Evolutionary conservation across 2,113 vertebrate genomes (phyloP), one percentile per base, ranked within the genome.

Genomic region (Salminus brasiliensis): DNA sequence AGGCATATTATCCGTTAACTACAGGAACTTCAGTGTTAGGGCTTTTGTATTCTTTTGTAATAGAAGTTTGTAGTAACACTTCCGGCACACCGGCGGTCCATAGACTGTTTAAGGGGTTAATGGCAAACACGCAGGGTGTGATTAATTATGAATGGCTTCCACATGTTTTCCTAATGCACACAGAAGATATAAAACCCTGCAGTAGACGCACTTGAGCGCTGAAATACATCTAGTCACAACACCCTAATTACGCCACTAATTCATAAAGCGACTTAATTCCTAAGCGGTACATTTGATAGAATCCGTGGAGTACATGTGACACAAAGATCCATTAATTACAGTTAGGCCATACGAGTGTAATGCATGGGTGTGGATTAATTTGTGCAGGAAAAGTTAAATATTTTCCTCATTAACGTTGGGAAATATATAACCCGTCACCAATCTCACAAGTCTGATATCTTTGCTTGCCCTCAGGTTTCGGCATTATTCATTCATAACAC

Each of bases 61-160:
- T n/a, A n/a, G n/a, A n/a, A n/a, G n/a, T n/a, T n/a, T n/a, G n/a
- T n/a, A n/a, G n/a, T n/a, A n/a, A n/a, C n/a, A n/a, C n/a, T n/a
- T n/a, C n/a, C n/a, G n/a, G n/a, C n/a, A n/a, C n/a, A n/a, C n/a
- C n/a, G n/a, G n/a, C n/a, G n/a, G n/a, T n/a, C n/a, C n/a, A n/a
- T n/a, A n/a, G n/a, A n/a, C n/a, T n/a, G n/a, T n/a, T n/a, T n/a
- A n/a, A n/a, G n/a, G n/a, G n/a, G n/a, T n/a, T n/a, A 55, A 72
- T 70, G 73, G 25, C 34, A n/a, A 57, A 32, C 47, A 32, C 36
- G 43, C 9, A 16, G 18, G 73, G 36, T 30, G 65, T 43, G 75
- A 80, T 84, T 78, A 84, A 84, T 80, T 77, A 80, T 77, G 71
- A 84, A 84, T 77, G 82, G 52, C 41, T 60, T 73, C 62, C 60